Evolutionary conservation across 2,113 vertebrate genomes (phyloP).

Genomic region (Elaphurus davidianus): DNA sequence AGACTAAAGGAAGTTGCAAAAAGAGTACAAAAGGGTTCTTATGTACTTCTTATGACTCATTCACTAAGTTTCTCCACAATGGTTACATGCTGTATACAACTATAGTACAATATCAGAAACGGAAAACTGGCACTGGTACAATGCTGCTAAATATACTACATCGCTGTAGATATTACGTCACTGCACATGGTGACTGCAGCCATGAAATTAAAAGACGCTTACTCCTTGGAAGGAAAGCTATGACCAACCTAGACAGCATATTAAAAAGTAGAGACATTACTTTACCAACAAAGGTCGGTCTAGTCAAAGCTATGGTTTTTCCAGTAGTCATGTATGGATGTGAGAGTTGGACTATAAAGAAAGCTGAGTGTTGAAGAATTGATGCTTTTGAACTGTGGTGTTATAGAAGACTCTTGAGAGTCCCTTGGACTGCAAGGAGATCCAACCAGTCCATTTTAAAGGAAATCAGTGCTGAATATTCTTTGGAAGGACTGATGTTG

Average conservation of each 20-base stretch:
- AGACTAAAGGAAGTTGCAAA: neutral
- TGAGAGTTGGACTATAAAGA: neutral
- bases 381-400: neutral
- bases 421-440: neutral
- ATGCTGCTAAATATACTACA: neutral
- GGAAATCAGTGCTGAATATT: neutral
- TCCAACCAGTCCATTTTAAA: neutral
- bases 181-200: neutral
- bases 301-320: too few species aligned
- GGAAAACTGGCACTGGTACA: neutral
- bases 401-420: neutral
- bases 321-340: too few species aligned
- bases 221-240: too few species aligned
- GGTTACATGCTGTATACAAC: neutral
- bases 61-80: neutral
- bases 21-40: neutral
- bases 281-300: too few species aligned
- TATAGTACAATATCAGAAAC: neutral
- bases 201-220: too few species aligned
- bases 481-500: neutral
- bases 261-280: too few species aligned
- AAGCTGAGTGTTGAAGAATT: neutral
- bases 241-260: too few species aligned
- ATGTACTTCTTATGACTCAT: neutral
- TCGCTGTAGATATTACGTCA: neutral